Evolutionary conservation across 1,140 invertebrate species (phyloP), one percentile per base, ranked within the genome.

Genomic region (Dryas iulia): DNA sequence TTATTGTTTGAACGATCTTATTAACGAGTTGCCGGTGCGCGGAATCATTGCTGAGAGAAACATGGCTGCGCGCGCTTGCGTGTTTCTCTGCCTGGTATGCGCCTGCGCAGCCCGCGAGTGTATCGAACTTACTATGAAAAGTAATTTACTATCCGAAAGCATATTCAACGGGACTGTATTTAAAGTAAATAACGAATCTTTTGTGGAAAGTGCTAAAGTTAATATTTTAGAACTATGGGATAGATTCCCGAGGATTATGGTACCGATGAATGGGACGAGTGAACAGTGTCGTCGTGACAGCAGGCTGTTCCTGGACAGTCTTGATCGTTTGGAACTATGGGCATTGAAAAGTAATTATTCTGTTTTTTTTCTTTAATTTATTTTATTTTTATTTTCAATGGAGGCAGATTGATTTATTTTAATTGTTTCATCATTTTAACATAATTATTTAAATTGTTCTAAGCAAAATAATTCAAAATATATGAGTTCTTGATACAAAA

Each of bases 261-360:
- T 92, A 62, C 91, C 90, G 5, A 81, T 74, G 56, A 87, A 90
- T 57, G 84, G 84, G 47, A 86, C 87, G 2, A 90, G 82, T 59
- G 84, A 89, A 62, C 80, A 84, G 72, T 93, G 93, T 73, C 71
- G 85, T 1, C 67, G 85, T 54, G 92, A 93, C 25, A 87, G 86
- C 61, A 79, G 83, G 39, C 71, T 82, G 23, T 92, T 89, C 28
- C 57, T 92, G 24, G 77, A 90, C 26, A 90, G 92, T 53, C 69
- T 94, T 18, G 81, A 92, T 11, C 79, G 89, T 6, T 80, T 94
- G 66, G 90, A 94, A 70, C 63, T 93, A 23, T 94, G 94, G 94
- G 94, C 94, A 3, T 63, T 94, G 18, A 93, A 94, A 92, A 94
- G 94, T 94, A 92, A 89, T 60, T 82, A 77, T 73, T 66, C n/a